phyloP scores from a whole-genome alignment of 1,140 invertebrate genomes.

The Pogonognathellus flavescens region DNA sequence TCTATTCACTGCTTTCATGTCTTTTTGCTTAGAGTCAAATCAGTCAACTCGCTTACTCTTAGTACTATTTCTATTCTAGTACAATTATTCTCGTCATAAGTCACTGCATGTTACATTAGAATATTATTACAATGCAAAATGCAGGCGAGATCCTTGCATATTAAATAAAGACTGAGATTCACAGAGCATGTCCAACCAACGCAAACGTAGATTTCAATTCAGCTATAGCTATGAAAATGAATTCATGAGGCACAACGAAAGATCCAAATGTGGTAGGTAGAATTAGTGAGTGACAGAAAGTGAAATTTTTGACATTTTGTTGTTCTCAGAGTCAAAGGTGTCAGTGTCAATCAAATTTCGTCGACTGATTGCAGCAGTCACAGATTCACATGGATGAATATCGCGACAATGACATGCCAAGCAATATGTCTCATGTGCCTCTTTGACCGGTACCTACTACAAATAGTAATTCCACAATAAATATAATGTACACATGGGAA shows the following conservation, averaged over 20 bases:
- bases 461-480: neutral
- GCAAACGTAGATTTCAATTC: conserved; percentile 15
- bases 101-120: neutral
- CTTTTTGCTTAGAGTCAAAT: too few species aligned
- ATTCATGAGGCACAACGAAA: conserved; percentile 15
- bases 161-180: conserved; percentile 32
- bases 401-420: neutral
- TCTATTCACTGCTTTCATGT: too few species aligned
- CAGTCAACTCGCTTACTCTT: too few species aligned
- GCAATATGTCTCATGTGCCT: neutral
- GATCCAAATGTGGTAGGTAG: conserved; percentile 57
- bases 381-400: conserved; percentile 6
- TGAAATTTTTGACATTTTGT: conserved; percentile 62
- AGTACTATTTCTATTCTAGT: too few species aligned
- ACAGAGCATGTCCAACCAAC: conserved; percentile 40
- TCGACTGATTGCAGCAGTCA: neutral
- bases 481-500: too few species aligned
- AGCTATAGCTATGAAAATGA: conserved; percentile 24
- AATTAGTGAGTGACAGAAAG: conserved; percentile 58
- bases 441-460: neutral
- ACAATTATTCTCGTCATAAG: too few species aligned
- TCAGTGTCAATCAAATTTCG: conserved; percentile 55
- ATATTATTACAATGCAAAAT: conserved; percentile 27
- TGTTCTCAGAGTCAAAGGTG: conserved; percentile 55
- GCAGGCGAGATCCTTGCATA: conserved; percentile 23